phyloP scores from a whole-genome alignment of 1,140 invertebrate genomes.

The Brachionus koreanus region DNA sequence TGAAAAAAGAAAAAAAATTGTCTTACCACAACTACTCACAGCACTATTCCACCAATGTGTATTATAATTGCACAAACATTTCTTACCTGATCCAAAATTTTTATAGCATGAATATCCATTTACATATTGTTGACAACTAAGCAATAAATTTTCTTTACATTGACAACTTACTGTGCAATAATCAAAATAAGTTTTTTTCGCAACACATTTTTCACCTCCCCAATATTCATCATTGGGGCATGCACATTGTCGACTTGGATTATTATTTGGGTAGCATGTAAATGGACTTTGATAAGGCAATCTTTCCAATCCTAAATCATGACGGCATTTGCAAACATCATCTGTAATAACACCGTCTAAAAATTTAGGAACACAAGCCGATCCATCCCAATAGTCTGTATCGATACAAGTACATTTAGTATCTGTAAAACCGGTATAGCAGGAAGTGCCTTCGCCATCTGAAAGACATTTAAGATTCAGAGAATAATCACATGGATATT shows the following conservation, averaged over 20 bases:
- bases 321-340: not conserved
- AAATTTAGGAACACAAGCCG: not conserved
- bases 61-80: not conserved
- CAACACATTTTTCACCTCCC: not conserved
- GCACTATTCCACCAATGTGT: not conserved
- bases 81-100: not conserved
- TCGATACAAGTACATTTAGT: not conserved
- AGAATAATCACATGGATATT: constrained; percentile 31
- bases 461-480: not conserved
- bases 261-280: not conserved
- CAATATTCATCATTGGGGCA: constrained; percentile 24
- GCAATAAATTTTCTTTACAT: not conserved
- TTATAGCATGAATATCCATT: not conserved
- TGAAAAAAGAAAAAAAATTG: not conserved
- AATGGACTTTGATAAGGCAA: not conserved
- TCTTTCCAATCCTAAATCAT: not conserved
- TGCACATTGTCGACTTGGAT: not conserved
- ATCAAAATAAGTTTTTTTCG: not conserved
- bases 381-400: constrained; percentile 25
- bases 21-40: not conserved
- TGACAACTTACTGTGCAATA: not conserved
- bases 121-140: not conserved
- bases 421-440: not conserved
- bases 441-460: not conserved
- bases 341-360: not conserved